phyloP scores from a whole-genome alignment of 1,140 invertebrate species.

The Neotoxoptera formosana region DNA sequence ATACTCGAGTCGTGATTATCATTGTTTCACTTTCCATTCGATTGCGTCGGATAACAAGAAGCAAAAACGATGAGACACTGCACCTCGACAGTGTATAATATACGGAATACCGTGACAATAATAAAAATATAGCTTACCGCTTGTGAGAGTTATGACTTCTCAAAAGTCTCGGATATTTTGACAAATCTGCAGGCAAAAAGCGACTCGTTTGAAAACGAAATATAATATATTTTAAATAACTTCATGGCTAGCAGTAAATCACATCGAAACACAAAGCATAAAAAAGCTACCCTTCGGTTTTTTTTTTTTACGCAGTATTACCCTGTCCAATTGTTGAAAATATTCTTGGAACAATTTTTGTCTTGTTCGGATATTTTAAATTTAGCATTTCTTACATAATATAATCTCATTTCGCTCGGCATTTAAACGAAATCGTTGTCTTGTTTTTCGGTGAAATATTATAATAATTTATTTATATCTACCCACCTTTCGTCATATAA shows the following conservation, averaged over 20 bases:
- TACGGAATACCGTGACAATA: background rate
- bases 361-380: background rate
- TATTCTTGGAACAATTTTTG: background rate
- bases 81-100: background rate
- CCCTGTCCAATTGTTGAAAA: background rate
- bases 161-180: background rate
- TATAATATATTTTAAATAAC: conserved; percentile 14
- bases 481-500: background rate
- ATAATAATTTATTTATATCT: background rate
- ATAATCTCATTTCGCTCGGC: background rate
- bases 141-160: background rate
- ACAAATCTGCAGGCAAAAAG: background rate
- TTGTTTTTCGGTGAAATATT: background rate
- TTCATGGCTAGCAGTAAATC: background rate
- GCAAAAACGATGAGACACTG: background rate
- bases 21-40: background rate
- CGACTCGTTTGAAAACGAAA: background rate
- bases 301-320: background rate
- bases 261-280: background rate
- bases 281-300: background rate
- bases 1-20: background rate
- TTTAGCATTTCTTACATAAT: background rate
- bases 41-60: background rate
- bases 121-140: background rate
- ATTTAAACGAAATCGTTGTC: background rate